Evolutionary conservation across 2,888 invertebrate species (phyloP).

Genomic region (Drosophila leonis): DNA sequence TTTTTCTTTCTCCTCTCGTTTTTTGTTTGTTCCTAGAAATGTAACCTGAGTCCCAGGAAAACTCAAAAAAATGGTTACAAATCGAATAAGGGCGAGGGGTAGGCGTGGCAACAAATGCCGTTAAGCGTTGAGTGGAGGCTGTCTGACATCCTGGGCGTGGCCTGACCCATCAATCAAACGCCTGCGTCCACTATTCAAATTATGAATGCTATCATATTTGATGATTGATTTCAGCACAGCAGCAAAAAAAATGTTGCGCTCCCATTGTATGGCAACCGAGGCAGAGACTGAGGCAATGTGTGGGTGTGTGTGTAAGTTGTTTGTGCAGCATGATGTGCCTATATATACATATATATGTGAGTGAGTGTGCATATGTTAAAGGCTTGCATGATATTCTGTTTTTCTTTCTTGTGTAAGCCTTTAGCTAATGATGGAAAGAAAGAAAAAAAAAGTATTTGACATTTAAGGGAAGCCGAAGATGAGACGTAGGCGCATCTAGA

Average conservation of each 20-base stretch:
- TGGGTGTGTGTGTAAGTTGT: conserved; percentile 19
- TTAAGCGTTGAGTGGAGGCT: conserved; percentile 28
- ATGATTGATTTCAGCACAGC: conserved; percentile 70
- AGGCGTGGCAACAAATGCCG: conserved; percentile 14
- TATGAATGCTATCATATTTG: conserved; percentile 79
- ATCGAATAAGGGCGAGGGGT: conserved; percentile 34
- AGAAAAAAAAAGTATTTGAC: conserved; percentile 53
- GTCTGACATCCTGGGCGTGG: conserved; percentile 40
- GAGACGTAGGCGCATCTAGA: conserved; percentile 30
- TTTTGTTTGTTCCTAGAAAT: conserved; percentile 3
- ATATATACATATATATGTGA: conserved; percentile 7
- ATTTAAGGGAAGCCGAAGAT: conserved; percentile 36
- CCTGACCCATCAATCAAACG: conserved; percentile 66
- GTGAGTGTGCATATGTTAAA: conserved; percentile 44
- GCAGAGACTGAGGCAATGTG: not conserved
- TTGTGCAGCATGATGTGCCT: conserved; percentile 34
- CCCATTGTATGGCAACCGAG: conserved; percentile 39
- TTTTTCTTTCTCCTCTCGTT: conserved; percentile 1
- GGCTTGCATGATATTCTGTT: conserved; percentile 73
- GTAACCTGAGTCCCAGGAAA: conserved; percentile 52
- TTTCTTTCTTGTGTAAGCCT: conserved; percentile 73
- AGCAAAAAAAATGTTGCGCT: conserved; percentile 39
- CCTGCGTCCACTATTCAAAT: conserved; percentile 78
- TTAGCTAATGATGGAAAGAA: conserved; percentile 71
- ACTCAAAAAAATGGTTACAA: conserved; percentile 61